phyloP scores from a whole-genome alignment of 1,140 invertebrate genomes.

The Chrysomallon squamiferum region DNA sequence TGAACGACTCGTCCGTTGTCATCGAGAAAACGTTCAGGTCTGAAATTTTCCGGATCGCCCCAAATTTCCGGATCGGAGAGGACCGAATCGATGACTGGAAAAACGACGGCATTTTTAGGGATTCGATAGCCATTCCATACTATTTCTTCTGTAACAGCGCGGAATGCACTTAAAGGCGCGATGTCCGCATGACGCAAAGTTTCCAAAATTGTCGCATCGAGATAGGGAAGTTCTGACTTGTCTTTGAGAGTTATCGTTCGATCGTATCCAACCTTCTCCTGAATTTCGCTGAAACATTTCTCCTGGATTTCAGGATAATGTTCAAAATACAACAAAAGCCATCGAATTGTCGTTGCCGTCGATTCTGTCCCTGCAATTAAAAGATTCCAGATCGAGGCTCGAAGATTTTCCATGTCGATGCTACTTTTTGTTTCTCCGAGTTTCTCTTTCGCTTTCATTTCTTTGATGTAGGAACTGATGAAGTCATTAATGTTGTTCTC shows the following conservation, averaged over 20 bases:
- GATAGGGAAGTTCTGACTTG: conserved; percentile 42
- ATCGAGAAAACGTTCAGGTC: conserved; percentile 71
- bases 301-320: conserved; percentile 75
- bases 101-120: conserved; percentile 55
- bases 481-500: conserved; percentile 26
- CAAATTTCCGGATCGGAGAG: conserved; percentile 65
- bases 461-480: conserved; percentile 29
- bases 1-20: conserved; percentile 43
- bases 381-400: conserved; percentile 11
- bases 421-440: conserved; percentile 9
- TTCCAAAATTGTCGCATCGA: conserved; percentile 53
- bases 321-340: conserved; percentile 87
- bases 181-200: conserved; percentile 56
- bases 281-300: conserved; percentile 85
- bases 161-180: conserved; percentile 59
- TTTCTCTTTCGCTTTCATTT: conserved; percentile 13
- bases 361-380: conserved; percentile 39
- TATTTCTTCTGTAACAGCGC: conserved; percentile 46
- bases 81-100: conserved; percentile 57
- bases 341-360: conserved; percentile 26
- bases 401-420: conserved; percentile 18
- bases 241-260: conserved; percentile 83
- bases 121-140: conserved; percentile 52
- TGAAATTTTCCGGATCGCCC: conserved; percentile 74
- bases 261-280: conserved; percentile 76